A percentile compares a stretch with the other conserved stretches of the same genome.
Evolutionary conservation across 2,797 vertebrate genomes (phyloP).

Genomic region (Prionace glauca): DNA sequence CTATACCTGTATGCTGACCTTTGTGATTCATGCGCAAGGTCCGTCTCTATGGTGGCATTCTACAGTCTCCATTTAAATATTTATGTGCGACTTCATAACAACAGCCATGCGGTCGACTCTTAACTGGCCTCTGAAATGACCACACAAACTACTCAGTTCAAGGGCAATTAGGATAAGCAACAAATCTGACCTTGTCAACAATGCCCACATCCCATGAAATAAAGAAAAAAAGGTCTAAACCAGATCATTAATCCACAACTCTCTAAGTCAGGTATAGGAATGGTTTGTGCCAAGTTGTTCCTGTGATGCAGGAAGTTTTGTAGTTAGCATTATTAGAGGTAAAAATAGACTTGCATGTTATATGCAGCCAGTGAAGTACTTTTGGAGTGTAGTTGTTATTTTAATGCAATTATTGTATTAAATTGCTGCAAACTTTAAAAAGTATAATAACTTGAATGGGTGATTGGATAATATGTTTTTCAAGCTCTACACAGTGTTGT

Average conservation of each 20-base stretch:
- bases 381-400: neutral
- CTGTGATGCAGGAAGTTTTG: neutral
- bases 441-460: neutral
- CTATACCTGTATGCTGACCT: neutral
- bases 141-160: too few relatives aligned
- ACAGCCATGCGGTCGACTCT: too few relatives aligned
- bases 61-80: neutral
- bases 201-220: too few relatives aligned
- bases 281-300: neutral
- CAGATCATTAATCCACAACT: neutral
- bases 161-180: too few relatives aligned
- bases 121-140: too few relatives aligned
- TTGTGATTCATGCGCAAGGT: neutral
- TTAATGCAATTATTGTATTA: neutral
- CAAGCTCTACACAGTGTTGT: neutral
- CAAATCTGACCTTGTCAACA: too few relatives aligned
- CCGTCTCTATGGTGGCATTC: neutral
- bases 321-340: too few relatives aligned
- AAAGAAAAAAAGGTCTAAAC: neutral
- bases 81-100: too few relatives aligned
- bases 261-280: neutral
- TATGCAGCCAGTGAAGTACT: neutral
- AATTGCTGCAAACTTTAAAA: neutral
- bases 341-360: neutral
- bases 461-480: slow-evolving; percentile 12